These are phyloP conservation scores for Anoncus sp. DNA, from an alignment of 2,888 invertebrate species.

Conservation along the genomic window DNA sequence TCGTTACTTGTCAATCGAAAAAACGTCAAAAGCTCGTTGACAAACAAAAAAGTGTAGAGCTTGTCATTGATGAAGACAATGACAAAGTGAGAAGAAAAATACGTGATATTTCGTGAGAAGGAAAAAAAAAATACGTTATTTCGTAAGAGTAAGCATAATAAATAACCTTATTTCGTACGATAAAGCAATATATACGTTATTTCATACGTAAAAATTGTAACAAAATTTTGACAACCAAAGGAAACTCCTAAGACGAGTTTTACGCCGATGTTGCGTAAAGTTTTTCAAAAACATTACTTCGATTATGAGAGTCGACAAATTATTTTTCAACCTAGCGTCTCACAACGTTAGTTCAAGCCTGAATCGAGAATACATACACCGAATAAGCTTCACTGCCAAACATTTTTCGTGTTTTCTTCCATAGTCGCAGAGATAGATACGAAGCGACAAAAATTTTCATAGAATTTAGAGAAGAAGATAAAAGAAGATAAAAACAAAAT, in stretches of 20 bases:
- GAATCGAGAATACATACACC: no score
- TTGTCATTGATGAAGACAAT: slow-evolving; percentile 24
- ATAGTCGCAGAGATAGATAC: not conserved
- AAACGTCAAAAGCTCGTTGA: no score
- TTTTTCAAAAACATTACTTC: slow-evolving; percentile 20
- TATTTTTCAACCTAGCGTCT: slow-evolving; percentile 66
- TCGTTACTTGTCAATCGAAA: no score
- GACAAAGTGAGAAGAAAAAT: no score
- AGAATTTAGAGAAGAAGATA: not conserved
- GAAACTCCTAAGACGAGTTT: slow-evolving; percentile 15
- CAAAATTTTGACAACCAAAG: slow-evolving; percentile 5
- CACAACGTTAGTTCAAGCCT: slow-evolving; percentile 43
- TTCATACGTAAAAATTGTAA: no score
- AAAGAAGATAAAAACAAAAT: not conserved
- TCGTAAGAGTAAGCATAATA: not conserved
- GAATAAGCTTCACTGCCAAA: slow-evolving; percentile 34
- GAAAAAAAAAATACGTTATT: not conserved
- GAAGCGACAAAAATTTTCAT: not conserved
- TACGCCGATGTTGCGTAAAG: not conserved
- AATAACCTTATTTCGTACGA: no score
- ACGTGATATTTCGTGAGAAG: no score
- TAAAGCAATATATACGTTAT: no score
- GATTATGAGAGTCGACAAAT: slow-evolving; percentile 72
- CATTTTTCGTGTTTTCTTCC: not conserved
- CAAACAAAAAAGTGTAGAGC: no score